Evolutionary conservation across 2,888 invertebrate species (phyloP), one percentile per base, ranked within the genome.

Genomic region (Zaprionus bogoriensis): DNA sequence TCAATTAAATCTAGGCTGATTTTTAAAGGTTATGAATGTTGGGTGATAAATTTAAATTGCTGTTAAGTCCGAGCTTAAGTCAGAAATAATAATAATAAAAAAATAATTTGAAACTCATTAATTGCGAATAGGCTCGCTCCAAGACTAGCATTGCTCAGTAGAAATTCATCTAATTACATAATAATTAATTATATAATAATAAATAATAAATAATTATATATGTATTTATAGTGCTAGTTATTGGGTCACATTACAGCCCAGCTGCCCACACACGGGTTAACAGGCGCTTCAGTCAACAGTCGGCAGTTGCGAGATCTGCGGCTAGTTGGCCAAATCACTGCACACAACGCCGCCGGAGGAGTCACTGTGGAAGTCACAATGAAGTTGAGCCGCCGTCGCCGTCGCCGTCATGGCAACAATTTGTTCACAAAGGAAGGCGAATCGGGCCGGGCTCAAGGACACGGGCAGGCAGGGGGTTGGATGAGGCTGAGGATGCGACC

Each of bases 271-370:
- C 1, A 10, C 17, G 71, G 71, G 64, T 71, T 75, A 71, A 64
- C n/a, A 19, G 0, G 10, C 17, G 47, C 23, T 36, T 7, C 20
- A 9, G 45, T 38, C 17, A 41, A 22, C 22, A 41, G 22, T 41
- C 32, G 41, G 51, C 52, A 25, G 48, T 2, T n/a, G 5, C n/a
- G 10, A 22, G 38, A 39, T 67, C 58, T 50, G 38, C 30, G 69
- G 64, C 64, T 74, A 80, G 80, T 80, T 87, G 87, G 82, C 66
- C 66, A 87, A 80, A 87, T 87, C 80, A 84, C 57, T 45, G 77
- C 65, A 51, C 30, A 46, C 45, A 28, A 22, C 9, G 9, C 27
- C 10, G 9, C 10, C 2, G 9, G 55, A n/a, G n/a, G n/a, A n/a
- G n/a, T n/a, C n/a, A n/a, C n/a, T n/a, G n/a, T n/a, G n/a, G 52